Conservation (phyloP, 2,888 invertebrate species). For the Phasia obesa region DNA sequence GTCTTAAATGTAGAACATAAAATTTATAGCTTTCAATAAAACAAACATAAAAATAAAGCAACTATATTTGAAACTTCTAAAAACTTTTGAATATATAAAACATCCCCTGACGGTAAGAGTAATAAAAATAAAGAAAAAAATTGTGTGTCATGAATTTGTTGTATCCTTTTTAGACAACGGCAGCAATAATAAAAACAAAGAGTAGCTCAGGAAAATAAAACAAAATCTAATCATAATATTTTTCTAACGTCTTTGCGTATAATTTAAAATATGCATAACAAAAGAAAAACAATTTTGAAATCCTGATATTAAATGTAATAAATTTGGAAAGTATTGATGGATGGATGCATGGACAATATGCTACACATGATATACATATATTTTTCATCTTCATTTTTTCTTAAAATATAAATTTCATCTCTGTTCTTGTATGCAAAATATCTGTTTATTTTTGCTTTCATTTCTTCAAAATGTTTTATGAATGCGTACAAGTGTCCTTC, state of each 20-base stretch:
- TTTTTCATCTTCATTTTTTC: conserved; percentile 3
- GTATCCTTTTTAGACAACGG: no score
- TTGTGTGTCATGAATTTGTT: no score
- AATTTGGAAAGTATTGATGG: no score
- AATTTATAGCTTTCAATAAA: conserved; percentile 68
- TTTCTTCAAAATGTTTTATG: neutral
- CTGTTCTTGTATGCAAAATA: conserved; percentile 14
- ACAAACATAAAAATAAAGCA: conserved; percentile 50
- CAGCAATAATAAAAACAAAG: no score
- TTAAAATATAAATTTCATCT: neutral
- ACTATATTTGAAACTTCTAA: conserved; percentile 26
- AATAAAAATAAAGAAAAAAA: neutral
- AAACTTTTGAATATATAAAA: conserved; percentile 13
- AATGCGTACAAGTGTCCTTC: neutral
- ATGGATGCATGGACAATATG: neutral
- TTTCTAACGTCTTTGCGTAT: no score
- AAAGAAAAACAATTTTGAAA: no score
- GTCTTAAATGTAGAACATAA: conserved; percentile 42
- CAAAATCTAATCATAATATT: no score
- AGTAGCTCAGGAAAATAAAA: no score
- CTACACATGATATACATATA: neutral
- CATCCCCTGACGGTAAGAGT: conserved; percentile 1
- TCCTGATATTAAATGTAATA: no score
- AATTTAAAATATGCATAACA: no score
- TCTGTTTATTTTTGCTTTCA: conserved; percentile 13